A percentile compares a stretch with the other conserved stretches of the same genome.
These are phyloP conservation scores for Halyomorpha halys DNA, from an alignment of 1,140 invertebrate species.

Conservation along the genomic window DNA sequence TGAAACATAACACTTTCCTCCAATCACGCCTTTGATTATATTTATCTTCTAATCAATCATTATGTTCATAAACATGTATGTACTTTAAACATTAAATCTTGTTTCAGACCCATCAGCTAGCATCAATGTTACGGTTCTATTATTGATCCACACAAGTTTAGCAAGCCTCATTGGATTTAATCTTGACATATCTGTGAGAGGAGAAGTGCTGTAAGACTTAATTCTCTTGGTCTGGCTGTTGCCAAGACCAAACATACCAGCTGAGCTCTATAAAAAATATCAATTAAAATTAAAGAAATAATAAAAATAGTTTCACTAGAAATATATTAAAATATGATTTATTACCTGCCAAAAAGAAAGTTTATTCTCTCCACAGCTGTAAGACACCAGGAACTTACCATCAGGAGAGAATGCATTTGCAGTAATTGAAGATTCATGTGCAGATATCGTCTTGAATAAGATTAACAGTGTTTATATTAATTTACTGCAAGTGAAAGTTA, in stretches of 20 bases:
- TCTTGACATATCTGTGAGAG: slow-evolving; percentile 75
- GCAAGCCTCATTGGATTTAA: slow-evolving; percentile 80
- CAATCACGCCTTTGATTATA: too few relatives aligned
- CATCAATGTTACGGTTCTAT: slow-evolving; percentile 83
- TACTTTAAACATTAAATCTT: slow-evolving; percentile 67
- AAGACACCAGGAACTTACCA: slow-evolving; percentile 93
- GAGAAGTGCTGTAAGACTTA: slow-evolving; percentile 85
- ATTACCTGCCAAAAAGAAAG: slow-evolving; percentile 96
- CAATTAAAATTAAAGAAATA: slow-evolving; percentile 18
- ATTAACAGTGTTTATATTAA: not conserved
- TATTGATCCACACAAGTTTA: slow-evolving; percentile 82
- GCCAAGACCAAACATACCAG: slow-evolving; percentile 82
- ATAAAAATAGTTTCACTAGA: not conserved
- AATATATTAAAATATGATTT: not conserved
- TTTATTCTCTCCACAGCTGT: slow-evolving; percentile 88
- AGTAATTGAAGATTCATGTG: slow-evolving; percentile 78
- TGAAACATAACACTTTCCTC: too few relatives aligned
- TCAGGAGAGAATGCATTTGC: slow-evolving; percentile 93
- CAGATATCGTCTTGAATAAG: slow-evolving; percentile 62
- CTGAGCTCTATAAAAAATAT: slow-evolving; percentile 45
- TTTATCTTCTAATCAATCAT: too few relatives aligned
- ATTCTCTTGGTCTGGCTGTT: slow-evolving; percentile 84
- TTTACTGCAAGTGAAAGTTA: too few relatives aligned
- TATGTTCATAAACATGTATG: not conserved
- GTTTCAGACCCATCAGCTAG: slow-evolving; percentile 85